Conservation (phyloP, 2,113 vertebrate species). For the Crotalus horridus region DNA sequence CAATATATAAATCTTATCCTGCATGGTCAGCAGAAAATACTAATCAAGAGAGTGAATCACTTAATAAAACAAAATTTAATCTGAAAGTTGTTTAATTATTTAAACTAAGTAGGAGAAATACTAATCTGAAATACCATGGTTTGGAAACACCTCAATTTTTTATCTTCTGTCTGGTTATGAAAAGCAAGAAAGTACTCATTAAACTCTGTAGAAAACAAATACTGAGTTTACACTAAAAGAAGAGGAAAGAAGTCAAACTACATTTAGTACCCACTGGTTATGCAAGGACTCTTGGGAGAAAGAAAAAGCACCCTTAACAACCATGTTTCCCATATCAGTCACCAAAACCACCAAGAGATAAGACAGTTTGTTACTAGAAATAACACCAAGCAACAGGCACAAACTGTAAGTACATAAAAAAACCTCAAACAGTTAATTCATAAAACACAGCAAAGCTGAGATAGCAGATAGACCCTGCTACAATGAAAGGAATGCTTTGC, state of each 20-base stretch:
- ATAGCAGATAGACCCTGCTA: constrained; percentile 66
- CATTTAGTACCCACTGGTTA: constrained; percentile 7
- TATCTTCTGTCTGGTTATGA: not conserved
- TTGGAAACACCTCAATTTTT: not conserved
- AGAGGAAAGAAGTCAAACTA: not conserved
- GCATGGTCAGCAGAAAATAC: not conserved
- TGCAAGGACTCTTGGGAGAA: constrained; percentile 30
- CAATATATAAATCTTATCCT: not conserved
- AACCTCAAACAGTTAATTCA: constrained; percentile 71
- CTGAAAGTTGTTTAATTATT: not conserved
- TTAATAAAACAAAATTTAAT: not conserved
- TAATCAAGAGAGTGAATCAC: not conserved
- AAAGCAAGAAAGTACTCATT: not conserved
- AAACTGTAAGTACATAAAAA: constrained; percentile 66
- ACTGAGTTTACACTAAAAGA: not conserved
- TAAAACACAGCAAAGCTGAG: constrained; percentile 65
- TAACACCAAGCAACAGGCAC: constrained; percentile 48
- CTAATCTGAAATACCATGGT: not conserved
- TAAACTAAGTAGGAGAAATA: not conserved
- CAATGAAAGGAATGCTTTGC: constrained; percentile 67
- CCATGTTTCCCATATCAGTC: constrained; percentile 46
- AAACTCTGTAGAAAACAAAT: constrained; percentile 20
- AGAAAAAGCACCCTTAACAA: constrained; percentile 50
- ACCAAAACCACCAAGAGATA: constrained; percentile 44
- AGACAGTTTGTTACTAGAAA: constrained; percentile 43